Percentiles rank a stretch among this genome's conserved stretches.
These are phyloP conservation scores for Alfaro cultratus DNA, from an alignment of 2,797 vertebrate genomes.

Conservation along the genomic window DNA sequence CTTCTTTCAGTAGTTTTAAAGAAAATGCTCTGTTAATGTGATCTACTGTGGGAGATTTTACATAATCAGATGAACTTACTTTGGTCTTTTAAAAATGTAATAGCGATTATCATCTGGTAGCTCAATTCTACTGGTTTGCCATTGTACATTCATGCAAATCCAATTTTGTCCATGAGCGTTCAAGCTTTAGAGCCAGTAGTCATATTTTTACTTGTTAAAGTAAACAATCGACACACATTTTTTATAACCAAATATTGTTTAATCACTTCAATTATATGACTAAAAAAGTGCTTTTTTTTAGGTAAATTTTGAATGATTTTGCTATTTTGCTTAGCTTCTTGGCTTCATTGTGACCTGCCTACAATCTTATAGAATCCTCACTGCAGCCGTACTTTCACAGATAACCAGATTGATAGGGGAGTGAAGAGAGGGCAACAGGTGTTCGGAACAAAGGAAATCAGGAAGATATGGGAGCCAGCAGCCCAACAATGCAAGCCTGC, in stretches of 20 bases:
- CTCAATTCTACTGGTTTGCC: neutral
- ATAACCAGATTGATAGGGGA: slow-evolving; percentile 65
- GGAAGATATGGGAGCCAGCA: slow-evolving; percentile 72
- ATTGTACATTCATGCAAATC: neutral
- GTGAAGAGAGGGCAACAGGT: slow-evolving; percentile 69
- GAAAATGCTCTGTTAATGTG: neutral
- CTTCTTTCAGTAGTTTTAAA: neutral
- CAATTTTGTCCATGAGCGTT: neutral
- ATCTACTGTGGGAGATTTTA: neutral
- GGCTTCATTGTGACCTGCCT: slow-evolving; percentile 41
- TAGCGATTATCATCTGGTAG: neutral
- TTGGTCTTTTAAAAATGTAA: neutral
- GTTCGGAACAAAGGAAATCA: slow-evolving; percentile 77
- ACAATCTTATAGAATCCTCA: slow-evolving; percentile 51
- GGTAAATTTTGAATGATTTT: slow-evolving; percentile 26
- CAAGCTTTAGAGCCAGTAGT: slow-evolving; percentile 1
- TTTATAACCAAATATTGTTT: slow-evolving; percentile 32
- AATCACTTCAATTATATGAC: slow-evolving; percentile 44
- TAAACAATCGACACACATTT: slow-evolving; percentile 14
- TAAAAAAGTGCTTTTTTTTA: slow-evolving; percentile 36
- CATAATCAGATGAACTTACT: neutral
- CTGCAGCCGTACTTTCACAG: slow-evolving; percentile 60
- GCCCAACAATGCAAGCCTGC: slow-evolving; percentile 71
- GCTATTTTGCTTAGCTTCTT: slow-evolving; percentile 33
- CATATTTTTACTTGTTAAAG: slow-evolving; percentile 25